A percentile compares a stretch with the other conserved stretches of the same genome.
Evolutionary conservation across 2,888 invertebrate species (phyloP).

Genomic region (Galerucella calmariensis): DNA sequence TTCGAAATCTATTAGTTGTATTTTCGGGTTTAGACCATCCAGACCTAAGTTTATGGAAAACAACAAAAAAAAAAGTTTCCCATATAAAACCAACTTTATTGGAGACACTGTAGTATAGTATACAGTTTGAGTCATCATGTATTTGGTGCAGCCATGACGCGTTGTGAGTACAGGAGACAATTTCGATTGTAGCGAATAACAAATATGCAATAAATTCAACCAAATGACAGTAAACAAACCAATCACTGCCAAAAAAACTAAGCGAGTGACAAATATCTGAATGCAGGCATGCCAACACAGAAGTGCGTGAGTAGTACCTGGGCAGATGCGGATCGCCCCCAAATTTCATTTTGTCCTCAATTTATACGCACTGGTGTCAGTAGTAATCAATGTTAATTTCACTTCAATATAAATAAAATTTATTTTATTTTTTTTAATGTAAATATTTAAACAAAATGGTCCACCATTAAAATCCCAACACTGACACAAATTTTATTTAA

Average conservation of each 20-base stretch:
- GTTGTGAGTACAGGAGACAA: neutral
- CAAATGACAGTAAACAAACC: conserved; percentile 55
- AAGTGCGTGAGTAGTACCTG: conserved; percentile 65
- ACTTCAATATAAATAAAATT: conserved; percentile 27
- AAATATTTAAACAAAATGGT: conserved; percentile 16
- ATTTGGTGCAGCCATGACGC: neutral
- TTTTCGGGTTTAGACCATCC: too few species aligned
- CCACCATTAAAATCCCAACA: conserved; percentile 10
- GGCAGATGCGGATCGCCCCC: conserved; percentile 57
- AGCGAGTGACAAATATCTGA: conserved; percentile 63
- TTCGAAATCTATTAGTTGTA: too few species aligned
- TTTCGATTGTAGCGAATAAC: conserved; percentile 41
- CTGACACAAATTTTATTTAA: neutral
- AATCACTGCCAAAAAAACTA: conserved; percentile 60
- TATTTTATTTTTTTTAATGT: conserved; percentile 14
- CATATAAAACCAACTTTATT: too few species aligned
- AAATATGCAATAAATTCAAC: conserved; percentile 53
- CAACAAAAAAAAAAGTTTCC: too few species aligned
- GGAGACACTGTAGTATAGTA: neutral
- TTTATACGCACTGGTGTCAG: conserved; percentile 49
- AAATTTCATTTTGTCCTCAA: conserved; percentile 53
- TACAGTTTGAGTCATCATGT: neutral
- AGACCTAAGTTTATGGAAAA: too few species aligned
- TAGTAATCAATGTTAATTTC: conserved; percentile 36
- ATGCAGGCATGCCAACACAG: conserved; percentile 67